phyloP scores from a whole-genome alignment of 2,797 vertebrate genomes.

The Enteromius radiatus region DNA sequence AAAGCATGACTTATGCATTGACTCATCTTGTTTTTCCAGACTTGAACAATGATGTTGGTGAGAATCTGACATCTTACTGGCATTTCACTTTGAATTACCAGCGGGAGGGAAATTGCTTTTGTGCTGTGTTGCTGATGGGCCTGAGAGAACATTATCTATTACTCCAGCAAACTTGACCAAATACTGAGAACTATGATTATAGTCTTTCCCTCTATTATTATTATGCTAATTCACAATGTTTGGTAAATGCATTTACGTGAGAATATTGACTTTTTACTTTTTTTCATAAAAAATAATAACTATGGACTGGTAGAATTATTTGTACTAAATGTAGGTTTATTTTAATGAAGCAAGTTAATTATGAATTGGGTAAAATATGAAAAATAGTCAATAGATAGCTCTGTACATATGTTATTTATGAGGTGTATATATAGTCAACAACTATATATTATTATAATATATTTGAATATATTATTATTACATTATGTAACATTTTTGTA shows the following conservation, averaged over 20 bases:
- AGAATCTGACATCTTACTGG: slow-evolving; percentile 69
- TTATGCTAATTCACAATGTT: slow-evolving; percentile 25
- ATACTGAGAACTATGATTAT: slow-evolving; percentile 30
- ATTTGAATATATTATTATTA: neutral
- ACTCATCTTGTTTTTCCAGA: slow-evolving; percentile 36
- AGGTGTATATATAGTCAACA: neutral
- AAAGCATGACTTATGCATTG: slow-evolving; percentile 53
- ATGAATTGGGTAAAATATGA: neutral
- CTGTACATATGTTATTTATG: neutral
- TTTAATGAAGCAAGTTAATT: neutral
- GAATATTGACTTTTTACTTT: neutral
- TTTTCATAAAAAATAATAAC: neutral
- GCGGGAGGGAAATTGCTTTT: slow-evolving; percentile 71
- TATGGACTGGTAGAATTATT: neutral
- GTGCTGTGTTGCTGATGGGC: slow-evolving; percentile 43
- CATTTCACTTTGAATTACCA: slow-evolving; percentile 72
- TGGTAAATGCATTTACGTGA: slow-evolving; percentile 19
- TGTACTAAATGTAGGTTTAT: neutral
- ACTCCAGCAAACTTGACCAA: slow-evolving; percentile 21
- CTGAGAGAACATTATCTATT: slow-evolving; percentile 50
- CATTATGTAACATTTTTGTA: neutral
- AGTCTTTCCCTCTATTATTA: slow-evolving; percentile 2
- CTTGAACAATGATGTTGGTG: slow-evolving; percentile 62
- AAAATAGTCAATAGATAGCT: neutral
- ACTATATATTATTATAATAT: neutral